phyloP scores from a whole-genome alignment of 1,140 invertebrate genomes.

The Drosophila sechellia region DNA sequence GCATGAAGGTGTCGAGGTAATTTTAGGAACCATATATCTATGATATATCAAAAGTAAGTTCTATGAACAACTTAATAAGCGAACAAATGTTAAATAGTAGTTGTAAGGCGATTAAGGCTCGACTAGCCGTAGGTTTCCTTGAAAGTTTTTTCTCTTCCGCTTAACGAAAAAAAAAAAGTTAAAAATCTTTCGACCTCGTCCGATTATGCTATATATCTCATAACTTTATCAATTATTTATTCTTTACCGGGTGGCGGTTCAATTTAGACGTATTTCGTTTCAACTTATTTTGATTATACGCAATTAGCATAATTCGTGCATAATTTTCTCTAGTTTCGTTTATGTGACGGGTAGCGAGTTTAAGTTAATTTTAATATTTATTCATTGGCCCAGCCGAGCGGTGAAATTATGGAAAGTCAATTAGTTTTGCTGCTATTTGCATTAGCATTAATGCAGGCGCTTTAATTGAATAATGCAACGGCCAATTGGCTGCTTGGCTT shows the following conservation, averaged over 20 bases:
- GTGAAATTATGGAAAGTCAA: conserved; percentile 59
- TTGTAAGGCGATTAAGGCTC: conserved; percentile 16
- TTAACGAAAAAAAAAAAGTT: conserved; percentile 31
- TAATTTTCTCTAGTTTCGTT: conserved; percentile 35
- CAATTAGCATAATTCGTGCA: conserved; percentile 49
- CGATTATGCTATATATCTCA: not conserved
- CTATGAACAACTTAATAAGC: conserved; percentile 90
- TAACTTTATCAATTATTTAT: conserved; percentile 42
- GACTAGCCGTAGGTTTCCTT: conserved; percentile 52
- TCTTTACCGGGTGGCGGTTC: conserved; percentile 38
- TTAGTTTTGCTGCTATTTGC: conserved; percentile 64
- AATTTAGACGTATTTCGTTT: conserved; percentile 41
- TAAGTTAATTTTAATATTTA: conserved; percentile 58
- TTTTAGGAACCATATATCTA: conserved; percentile 97
- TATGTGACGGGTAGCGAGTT: conserved; percentile 56
- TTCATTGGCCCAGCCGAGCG: conserved; percentile 26
- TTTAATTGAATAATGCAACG: conserved; percentile 63
- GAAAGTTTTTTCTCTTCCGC: conserved; percentile 75
- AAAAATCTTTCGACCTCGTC: conserved; percentile 71
- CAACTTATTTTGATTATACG: conserved; percentile 36
- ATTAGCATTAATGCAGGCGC: conserved; percentile 50
- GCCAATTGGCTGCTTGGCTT: conserved; percentile 46
- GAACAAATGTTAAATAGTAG: conserved; percentile 62
- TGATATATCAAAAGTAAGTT: conserved; percentile 97
- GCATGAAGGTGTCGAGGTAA: conserved; percentile 88